Percentiles rank a stretch among this genome's conserved stretches.
Evolutionary conservation across 2,888 invertebrate genomes (phyloP).

Genomic region (Amphiduros pacificus): DNA sequence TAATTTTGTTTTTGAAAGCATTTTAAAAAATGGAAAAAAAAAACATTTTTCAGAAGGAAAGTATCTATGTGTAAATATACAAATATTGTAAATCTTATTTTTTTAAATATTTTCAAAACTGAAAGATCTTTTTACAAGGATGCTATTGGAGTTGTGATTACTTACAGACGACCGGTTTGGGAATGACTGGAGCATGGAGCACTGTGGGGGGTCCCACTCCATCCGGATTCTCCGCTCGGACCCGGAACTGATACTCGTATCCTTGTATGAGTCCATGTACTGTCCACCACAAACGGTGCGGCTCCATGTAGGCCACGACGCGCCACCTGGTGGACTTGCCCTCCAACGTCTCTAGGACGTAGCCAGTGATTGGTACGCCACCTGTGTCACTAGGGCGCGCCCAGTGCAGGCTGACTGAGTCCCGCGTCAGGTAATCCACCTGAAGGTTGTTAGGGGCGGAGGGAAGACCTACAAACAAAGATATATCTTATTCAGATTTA

Average conservation of each 20-base stretch:
- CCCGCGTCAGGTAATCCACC: conserved; percentile 42
- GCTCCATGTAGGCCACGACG: conserved; percentile 41
- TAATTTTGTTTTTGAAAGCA: too few relatives aligned
- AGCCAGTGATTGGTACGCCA: conserved; percentile 84
- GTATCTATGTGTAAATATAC: too few relatives aligned
- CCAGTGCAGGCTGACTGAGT: conserved; percentile 74
- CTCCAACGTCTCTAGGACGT: conserved; percentile 66
- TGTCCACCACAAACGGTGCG: conserved; percentile 36
- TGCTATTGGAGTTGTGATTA: neutral
- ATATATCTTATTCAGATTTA: too few relatives aligned
- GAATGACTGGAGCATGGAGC: conserved; percentile 24
- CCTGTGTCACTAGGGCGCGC: conserved; percentile 86
- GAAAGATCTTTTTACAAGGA: too few relatives aligned
- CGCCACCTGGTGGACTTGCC: conserved; percentile 32
- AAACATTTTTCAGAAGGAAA: too few relatives aligned
- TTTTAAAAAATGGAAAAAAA: too few relatives aligned
- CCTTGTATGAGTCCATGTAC: conserved; percentile 40
- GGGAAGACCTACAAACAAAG: conserved; percentile 28
- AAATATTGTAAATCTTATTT: too few relatives aligned
- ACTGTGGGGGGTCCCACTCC: conserved; percentile 62
- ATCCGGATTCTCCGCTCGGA: conserved; percentile 84
- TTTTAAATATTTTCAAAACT: too few relatives aligned
- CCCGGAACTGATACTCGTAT: conserved; percentile 74
- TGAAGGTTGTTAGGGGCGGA: conserved; percentile 41
- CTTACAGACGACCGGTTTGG: conserved; percentile 25